These are phyloP conservation scores for Redunca redunca DNA, from an alignment of 2,113 vertebrate genomes.

Conservation along the genomic window DNA sequence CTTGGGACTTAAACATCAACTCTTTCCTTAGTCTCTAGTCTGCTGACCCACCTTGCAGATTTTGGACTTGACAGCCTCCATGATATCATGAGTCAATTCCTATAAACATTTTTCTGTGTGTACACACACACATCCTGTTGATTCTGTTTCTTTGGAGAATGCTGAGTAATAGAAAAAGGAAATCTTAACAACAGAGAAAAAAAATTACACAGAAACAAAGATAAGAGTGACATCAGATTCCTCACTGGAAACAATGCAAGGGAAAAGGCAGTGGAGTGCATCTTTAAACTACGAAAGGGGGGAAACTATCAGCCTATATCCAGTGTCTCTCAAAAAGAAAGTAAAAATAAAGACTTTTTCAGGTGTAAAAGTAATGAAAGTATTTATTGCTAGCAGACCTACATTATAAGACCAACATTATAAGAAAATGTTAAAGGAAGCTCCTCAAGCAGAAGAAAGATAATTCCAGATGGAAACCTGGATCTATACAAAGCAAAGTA, in stretches of 20 bases:
- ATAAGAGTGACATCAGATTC: background rate
- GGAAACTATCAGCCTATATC: background rate
- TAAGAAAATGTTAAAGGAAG: background rate
- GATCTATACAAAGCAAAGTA: background rate
- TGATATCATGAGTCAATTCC: background rate
- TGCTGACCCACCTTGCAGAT: background rate
- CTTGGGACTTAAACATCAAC: background rate
- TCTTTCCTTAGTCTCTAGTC: background rate
- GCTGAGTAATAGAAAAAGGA: background rate
- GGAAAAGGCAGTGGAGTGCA: background rate
- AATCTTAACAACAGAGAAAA: constrained; percentile 1
- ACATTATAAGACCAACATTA: background rate
- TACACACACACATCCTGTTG: background rate
- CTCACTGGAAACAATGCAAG: background rate
- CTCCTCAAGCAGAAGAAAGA: background rate
- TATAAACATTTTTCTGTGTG: background rate
- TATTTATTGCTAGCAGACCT: background rate
- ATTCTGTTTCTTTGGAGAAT: background rate
- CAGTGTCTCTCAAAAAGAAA: background rate
- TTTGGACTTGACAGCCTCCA: background rate
- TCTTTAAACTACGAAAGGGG: background rate
- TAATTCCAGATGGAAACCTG: background rate
- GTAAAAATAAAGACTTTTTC: background rate
- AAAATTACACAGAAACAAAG: background rate
- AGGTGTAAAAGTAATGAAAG: background rate